A percentile compares a stretch with the other conserved stretches of the same genome.
These are phyloP conservation scores for Drosophila dunni DNA, from an alignment of 1,140 invertebrate genomes.

Conservation along the genomic window DNA sequence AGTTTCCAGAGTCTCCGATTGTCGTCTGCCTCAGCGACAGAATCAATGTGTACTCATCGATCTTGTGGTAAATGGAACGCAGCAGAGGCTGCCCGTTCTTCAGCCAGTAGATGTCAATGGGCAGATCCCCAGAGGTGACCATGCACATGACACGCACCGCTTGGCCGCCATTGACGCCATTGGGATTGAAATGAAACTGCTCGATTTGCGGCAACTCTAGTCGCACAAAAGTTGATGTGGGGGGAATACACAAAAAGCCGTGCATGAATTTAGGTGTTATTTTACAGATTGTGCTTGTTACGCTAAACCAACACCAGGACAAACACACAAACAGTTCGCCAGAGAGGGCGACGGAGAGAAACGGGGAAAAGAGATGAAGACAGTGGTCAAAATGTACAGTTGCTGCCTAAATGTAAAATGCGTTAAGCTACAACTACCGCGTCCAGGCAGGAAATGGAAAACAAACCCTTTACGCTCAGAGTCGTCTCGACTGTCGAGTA, in stretches of 20 bases:
- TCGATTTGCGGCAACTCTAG: constrained; percentile 88
- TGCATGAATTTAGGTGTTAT: constrained; percentile 51
- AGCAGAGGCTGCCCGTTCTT: constrained; percentile 84
- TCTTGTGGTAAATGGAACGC: constrained; percentile 84
- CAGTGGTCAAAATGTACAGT: constrained; percentile 40
- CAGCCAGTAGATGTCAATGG: constrained; percentile 88
- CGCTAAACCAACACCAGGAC: constrained; percentile 61
- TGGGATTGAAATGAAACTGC: constrained; percentile 88
- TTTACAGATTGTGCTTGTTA: constrained; percentile 54
- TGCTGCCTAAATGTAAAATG: constrained; percentile 25
- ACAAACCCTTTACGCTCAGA: constrained; percentile 87
- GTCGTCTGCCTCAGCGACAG: constrained; percentile 90
- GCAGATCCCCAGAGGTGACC: constrained; percentile 89
- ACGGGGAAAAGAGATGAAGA: constrained; percentile 13
- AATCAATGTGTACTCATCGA: constrained; percentile 87
- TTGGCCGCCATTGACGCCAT: constrained; percentile 88
- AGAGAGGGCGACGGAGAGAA: constrained; percentile 14
- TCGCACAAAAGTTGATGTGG: neutral
- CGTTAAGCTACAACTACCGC: constrained; percentile 27
- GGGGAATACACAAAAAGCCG: constrained; percentile 46
- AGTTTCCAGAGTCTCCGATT: constrained; percentile 87
- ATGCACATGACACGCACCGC: constrained; percentile 90
- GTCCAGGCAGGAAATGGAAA: constrained; percentile 16
- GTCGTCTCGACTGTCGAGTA: constrained; percentile 86
- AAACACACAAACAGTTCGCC: constrained; percentile 27